These are phyloP conservation scores for Watsonalla cultraria DNA, from an alignment of 2,888 invertebrate genomes.

Conservation along the genomic window DNA sequence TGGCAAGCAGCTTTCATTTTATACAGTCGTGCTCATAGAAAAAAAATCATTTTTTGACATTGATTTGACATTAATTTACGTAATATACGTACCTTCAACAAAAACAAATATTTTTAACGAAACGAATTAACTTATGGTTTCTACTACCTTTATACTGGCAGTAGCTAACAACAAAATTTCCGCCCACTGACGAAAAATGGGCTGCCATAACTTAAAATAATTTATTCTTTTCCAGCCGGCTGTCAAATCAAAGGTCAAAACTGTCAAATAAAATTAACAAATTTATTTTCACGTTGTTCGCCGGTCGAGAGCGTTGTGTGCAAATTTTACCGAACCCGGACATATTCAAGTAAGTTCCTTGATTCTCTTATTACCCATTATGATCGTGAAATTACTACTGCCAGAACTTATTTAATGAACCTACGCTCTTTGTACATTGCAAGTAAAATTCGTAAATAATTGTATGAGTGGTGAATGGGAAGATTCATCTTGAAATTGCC, in stretches of 20 bases:
- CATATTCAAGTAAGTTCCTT: constrained; percentile 9
- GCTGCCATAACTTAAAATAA: no score
- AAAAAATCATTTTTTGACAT: no score
- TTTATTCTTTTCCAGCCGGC: not conserved
- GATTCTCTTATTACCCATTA: not conserved
- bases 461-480: not conserved
- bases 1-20: no score
- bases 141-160: no score
- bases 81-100: no score
- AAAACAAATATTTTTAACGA: no score
- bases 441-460: no score
- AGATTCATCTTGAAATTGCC: not conserved
- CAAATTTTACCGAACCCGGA: constrained; percentile 2
- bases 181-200: not conserved
- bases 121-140: no score
- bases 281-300: constrained; percentile 11
- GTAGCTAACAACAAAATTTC: not conserved
- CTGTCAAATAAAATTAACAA: not conserved
- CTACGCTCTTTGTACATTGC: no score
- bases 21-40: no score
- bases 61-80: no score
- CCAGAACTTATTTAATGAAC: no score
- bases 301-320: constrained; percentile 9
- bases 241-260: not conserved
- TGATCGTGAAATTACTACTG: not conserved